These are phyloP conservation scores for Lepilemur septentrionalis DNA, from an alignment of 2,797 vertebrate species.

Conservation along the genomic window DNA sequence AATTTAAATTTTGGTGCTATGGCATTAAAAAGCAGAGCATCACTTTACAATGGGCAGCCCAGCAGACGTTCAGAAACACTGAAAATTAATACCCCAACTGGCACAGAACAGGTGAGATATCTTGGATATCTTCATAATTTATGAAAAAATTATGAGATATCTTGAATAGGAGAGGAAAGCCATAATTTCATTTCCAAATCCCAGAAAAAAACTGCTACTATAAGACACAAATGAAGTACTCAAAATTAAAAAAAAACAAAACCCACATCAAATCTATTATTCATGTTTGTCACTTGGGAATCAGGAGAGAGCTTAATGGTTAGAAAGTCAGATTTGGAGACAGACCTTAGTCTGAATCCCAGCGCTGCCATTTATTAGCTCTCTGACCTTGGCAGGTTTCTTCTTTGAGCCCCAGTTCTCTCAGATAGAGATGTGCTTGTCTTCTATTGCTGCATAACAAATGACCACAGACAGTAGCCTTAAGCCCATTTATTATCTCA, in stretches of 20 bases:
- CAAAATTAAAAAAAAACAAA: not conserved
- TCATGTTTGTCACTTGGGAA: not conserved
- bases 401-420: not conserved
- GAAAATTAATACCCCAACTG: not conserved
- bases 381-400: not conserved
- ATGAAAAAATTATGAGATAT: too few species aligned
- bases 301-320: not conserved
- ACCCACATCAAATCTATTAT: not conserved
- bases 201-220: not conserved
- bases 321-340: not conserved
- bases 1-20: not conserved
- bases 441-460: not conserved
- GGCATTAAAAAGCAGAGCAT: not conserved
- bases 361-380: not conserved
- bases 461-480: not conserved
- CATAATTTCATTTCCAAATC: not conserved
- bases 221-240: not conserved
- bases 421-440: not conserved
- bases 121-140: too few species aligned
- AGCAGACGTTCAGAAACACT: not conserved
- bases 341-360: not conserved
- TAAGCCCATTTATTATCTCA: not conserved
- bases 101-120: not conserved
- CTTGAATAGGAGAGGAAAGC: not conserved
- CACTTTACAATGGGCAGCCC: not conserved